Conservation (phyloP, 1,140 invertebrate species). For the Geopemphigus sp. region DNA sequence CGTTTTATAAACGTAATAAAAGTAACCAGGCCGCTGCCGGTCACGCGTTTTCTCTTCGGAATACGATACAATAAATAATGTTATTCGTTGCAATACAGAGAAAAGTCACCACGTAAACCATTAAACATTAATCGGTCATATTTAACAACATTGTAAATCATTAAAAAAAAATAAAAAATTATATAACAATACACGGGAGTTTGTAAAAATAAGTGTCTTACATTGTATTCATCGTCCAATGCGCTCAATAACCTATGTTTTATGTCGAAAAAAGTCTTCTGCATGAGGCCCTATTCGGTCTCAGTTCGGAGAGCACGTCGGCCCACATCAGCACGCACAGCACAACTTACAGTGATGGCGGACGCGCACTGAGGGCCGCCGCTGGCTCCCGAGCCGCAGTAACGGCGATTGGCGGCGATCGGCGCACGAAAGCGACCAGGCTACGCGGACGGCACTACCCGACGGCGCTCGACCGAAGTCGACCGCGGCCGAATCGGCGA, state of each 20-base stretch:
- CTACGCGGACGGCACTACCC: constrained; percentile 31
- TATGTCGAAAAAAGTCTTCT: constrained; percentile 63
- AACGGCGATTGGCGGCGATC: constrained; percentile 47
- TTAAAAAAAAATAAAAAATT: constrained; percentile 6
- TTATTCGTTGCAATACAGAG: background rate
- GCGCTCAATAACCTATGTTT: constrained; percentile 65
- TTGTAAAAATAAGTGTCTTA: constrained; percentile 56
- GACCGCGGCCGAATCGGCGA: background rate
- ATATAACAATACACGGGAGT: constrained; percentile 35
- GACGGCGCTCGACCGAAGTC: background rate
- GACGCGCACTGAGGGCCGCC: constrained; percentile 56
- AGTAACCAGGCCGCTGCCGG: background rate
- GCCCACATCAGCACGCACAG: constrained; percentile 56
- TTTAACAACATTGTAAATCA: constrained; percentile 2
- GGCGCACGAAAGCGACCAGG: constrained; percentile 43
- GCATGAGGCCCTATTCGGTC: constrained; percentile 59
- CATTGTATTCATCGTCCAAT: constrained; percentile 65
- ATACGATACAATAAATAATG: background rate
- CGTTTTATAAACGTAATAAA: background rate
- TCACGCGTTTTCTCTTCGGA: constrained; percentile 16
- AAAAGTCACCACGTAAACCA: constrained; percentile 19
- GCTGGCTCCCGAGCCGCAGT: constrained; percentile 50
- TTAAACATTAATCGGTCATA: background rate
- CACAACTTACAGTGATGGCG: constrained; percentile 57
- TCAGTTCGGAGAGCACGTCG: constrained; percentile 56